Conservation (phyloP, 2,888 invertebrate species). For the Periphyllus acericola region DNA sequence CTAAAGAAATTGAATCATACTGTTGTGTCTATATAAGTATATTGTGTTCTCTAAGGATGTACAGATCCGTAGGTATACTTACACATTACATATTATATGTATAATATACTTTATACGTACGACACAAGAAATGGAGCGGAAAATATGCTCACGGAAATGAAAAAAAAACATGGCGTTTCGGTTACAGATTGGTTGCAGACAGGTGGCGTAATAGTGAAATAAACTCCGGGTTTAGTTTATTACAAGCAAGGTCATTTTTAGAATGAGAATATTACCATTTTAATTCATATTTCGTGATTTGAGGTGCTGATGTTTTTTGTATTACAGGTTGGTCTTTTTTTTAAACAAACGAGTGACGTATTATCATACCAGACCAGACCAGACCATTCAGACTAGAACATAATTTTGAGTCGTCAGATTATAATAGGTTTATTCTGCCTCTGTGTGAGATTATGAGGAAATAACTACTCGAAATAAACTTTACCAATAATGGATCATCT, state of each 20-base stretch:
- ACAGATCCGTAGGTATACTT: neutral
- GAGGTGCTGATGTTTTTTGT: neutral
- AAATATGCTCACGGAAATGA: slow-evolving; percentile 6
- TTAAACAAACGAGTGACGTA: no score
- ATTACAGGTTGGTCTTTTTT: neutral
- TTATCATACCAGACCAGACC: no score
- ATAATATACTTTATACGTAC: neutral
- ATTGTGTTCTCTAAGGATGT: no score
- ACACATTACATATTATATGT: neutral
- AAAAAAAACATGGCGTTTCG: neutral
- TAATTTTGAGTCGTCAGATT: neutral
- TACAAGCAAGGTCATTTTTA: neutral
- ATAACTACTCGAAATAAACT: neutral
- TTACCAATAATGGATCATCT: neutral
- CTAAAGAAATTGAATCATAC: no score
- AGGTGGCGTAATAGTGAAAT: neutral
- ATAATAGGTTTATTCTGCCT: neutral
- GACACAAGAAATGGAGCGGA: neutral
- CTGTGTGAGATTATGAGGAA: neutral
- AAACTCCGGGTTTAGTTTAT: neutral
- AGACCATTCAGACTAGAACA: neutral
- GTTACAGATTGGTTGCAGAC: neutral
- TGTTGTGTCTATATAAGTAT: no score
- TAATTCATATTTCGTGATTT: no score
- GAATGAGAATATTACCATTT: neutral